A percentile compares a stretch with the other conserved stretches of the same genome.
Evolutionary conservation across 1,140 invertebrate genomes (phyloP).

Genomic region (Streblospio benedicti): DNA sequence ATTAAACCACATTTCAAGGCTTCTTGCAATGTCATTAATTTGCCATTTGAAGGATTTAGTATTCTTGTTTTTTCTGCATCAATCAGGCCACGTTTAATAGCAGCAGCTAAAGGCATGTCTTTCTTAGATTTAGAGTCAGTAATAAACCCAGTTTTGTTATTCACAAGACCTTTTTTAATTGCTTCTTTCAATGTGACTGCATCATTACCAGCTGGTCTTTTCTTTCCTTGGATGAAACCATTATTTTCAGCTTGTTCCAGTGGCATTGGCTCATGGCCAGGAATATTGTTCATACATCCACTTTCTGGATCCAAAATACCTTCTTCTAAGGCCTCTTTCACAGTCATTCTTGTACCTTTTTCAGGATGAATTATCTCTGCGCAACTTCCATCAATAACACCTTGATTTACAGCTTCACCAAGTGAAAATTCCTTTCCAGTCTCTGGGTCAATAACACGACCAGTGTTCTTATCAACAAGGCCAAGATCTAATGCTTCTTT

Average conservation of each 20-base stretch:
- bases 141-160: slow-evolving; percentile 17
- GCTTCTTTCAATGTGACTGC: slow-evolving; percentile 72
- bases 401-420: slow-evolving; percentile 68
- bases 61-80: slow-evolving; percentile 66
- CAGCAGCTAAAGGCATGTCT: slow-evolving; percentile 33
- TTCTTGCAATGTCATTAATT: too few relatives aligned
- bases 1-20: too few relatives aligned
- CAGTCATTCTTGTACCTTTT: slow-evolving; percentile 54
- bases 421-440: slow-evolving; percentile 54
- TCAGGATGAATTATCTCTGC: slow-evolving; percentile 56
- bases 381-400: slow-evolving; percentile 58
- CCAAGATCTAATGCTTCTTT: not conserved
- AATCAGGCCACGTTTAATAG: slow-evolving; percentile 32
- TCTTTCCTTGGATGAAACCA: too few relatives aligned
- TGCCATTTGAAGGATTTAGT: too few relatives aligned
- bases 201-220: not conserved
- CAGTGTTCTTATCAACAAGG: slow-evolving; percentile 26
- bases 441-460: slow-evolving; percentile 54
- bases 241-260: too few relatives aligned
- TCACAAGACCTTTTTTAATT: slow-evolving; percentile 37
- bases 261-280: too few relatives aligned
- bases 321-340: slow-evolving; percentile 29
- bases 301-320: slow-evolving; percentile 53
- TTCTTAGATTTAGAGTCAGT: slow-evolving; percentile 69
- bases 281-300: slow-evolving; percentile 58